Percentiles rank a stretch among this genome's conserved stretches.
Conservation (phyloP, 2,888 invertebrate genomes). For the Oscheius sp. region DNA sequence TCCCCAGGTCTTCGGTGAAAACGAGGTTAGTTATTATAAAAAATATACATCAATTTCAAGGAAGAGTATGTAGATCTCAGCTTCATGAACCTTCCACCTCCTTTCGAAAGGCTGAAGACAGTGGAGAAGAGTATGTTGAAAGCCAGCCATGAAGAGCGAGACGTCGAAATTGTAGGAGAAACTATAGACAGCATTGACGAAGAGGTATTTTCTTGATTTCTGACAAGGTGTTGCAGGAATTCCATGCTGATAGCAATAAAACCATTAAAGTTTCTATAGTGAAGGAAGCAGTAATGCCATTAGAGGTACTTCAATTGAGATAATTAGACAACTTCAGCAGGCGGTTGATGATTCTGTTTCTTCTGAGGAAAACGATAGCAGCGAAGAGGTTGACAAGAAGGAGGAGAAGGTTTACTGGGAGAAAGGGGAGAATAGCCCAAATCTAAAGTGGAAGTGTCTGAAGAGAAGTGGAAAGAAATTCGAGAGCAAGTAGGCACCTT, state of each 20-base stretch:
- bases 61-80: not conserved
- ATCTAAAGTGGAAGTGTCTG: conserved; percentile 39
- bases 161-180: not conserved
- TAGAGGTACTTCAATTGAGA: too few relatives aligned
- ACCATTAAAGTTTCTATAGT: not conserved
- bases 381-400: conserved; percentile 23
- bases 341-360: too few relatives aligned
- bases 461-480: conserved; percentile 49
- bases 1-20: not conserved
- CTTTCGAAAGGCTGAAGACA: not conserved
- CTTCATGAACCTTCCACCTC: conserved; percentile 1
- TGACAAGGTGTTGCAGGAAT: not conserved
- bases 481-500: conserved; percentile 35
- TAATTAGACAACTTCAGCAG: too few relatives aligned
- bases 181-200: conserved; percentile 5
- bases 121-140: conserved; percentile 2
- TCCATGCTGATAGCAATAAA: too few relatives aligned
- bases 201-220: not conserved
- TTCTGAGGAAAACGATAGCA: not conserved
- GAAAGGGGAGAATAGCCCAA: conserved; percentile 40
- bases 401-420: conserved; percentile 30
- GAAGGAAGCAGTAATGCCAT: too few relatives aligned
- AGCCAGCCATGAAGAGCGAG: conserved; percentile 11
- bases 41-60: not conserved
- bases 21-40: too few relatives aligned